Evolutionary conservation across 2,113 vertebrate species (phyloP), one percentile per base, ranked within the genome.

Genomic region (Epinephelus fuscoguttatus): DNA sequence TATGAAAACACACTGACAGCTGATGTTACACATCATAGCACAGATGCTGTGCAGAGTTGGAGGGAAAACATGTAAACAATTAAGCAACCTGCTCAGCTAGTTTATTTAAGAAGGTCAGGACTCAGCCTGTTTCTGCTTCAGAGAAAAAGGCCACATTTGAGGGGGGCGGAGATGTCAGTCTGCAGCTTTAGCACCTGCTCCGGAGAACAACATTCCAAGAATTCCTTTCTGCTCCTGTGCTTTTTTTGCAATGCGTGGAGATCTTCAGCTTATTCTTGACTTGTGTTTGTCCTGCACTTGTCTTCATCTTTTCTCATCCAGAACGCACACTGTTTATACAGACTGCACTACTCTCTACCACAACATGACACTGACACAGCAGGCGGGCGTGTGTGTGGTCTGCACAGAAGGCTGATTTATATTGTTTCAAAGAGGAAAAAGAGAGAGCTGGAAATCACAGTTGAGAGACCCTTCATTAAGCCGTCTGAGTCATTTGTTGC

Each of bases 161-260:
- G 18, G 13, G 49, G 45, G 55, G 9, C 19, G 11, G 47, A 69
- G 47, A 76, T 50, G 53, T 56, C 63, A 47, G n/a, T 63, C 56
- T 52, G 74, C n/a, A 33, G 50, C 78, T 47, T 64, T 53, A 72
- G 55, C 84, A 88, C 84, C 85, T 91, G 89, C 64, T 84, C 37
- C 0, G 3, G 33, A 63, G 70, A 82, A 85, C 53, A 76, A 84
- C 89, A 91, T 88, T 89, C 70, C 81, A 78, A 88, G 80, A 75
- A 91, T 91, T 90, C 80, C 78, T 87, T 80, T 78, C 49, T 84
- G 72, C 62, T 76, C 42, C 52, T 14, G 42, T 49, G n/a, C 25
- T 68, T 81, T 37, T 37, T 63, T 70, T 49, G 42, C 52, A 87
- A 50, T 25, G 63, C 27, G 19, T 47, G 4, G 15, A 68, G 77